Conservation (phyloP, 2,888 invertebrate species). For the Eilema depressum region DNA sequence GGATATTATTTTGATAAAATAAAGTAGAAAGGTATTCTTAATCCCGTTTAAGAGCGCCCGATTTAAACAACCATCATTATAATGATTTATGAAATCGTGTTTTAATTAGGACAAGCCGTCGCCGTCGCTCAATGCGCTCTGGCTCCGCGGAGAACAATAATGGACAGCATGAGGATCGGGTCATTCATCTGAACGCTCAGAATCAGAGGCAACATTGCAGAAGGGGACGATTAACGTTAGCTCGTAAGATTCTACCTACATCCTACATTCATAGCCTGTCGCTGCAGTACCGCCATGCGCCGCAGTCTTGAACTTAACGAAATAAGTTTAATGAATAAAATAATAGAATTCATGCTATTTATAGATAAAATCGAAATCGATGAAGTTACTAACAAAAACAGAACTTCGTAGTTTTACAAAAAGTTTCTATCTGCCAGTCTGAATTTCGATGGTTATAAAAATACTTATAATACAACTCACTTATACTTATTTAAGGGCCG, state of each 20-base stretch:
- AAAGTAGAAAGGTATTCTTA: background rate
- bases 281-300: background rate
- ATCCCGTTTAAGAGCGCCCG: slow-evolving; percentile 10
- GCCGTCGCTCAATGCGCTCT: slow-evolving; percentile 64
- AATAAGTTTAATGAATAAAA: background rate
- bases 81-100: slow-evolving; percentile 71
- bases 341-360: background rate
- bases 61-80: slow-evolving; percentile 65
- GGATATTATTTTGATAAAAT: background rate
- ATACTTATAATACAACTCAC: background rate
- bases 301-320: background rate
- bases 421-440: background rate
- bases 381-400: background rate
- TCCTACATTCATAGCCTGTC: background rate
- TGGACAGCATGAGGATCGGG: slow-evolving; percentile 52
- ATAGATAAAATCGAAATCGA: background rate
- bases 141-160: slow-evolving; percentile 57
- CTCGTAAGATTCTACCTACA: too few relatives aligned
- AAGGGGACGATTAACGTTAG: too few relatives aligned
- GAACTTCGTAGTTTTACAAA: background rate
- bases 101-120: slow-evolving; percentile 72
- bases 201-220: slow-evolving; percentile 23
- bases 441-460: background rate
- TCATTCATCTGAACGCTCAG: slow-evolving; percentile 55
- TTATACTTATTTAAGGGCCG: background rate